Conservation (phyloP, 2,888 invertebrate species). For the Eupithecia dodoneata region DNA sequence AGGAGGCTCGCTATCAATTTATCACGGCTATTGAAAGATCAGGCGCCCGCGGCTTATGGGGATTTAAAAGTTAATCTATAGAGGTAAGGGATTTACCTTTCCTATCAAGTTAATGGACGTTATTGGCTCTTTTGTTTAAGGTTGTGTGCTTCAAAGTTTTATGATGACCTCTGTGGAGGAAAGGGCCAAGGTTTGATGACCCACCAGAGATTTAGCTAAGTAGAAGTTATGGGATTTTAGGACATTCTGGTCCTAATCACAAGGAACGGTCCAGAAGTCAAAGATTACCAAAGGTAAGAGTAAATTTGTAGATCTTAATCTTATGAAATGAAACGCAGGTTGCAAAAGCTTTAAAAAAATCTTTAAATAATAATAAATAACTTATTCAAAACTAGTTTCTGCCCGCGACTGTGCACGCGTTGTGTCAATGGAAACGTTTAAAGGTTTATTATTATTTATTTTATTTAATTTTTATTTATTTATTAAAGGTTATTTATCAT, state of each 20-base stretch:
- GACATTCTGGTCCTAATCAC: not conserved
- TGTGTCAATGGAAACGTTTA: too few relatives aligned
- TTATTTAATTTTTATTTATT: too few relatives aligned
- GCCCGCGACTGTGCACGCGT: too few relatives aligned
- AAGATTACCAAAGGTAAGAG: not conserved
- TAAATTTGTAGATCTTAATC: not conserved
- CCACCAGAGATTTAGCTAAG: not conserved
- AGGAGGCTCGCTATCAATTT: conserved; percentile 61
- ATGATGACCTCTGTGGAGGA: not conserved
- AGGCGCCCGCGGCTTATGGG: conserved; percentile 24
- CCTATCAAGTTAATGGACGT: not conserved
- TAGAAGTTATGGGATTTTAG: not conserved
- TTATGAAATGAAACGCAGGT: too few relatives aligned
- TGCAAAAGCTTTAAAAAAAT: not conserved
- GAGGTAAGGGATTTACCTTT: conserved; percentile 18
- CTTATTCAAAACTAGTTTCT: not conserved
- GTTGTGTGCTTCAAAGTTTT: not conserved
- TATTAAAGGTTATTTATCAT: too few relatives aligned
- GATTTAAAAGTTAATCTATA: conserved; percentile 55
- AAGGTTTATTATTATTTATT: too few relatives aligned
- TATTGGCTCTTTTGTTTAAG: not conserved
- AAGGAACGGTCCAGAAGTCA: not conserved
- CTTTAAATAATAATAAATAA: not conserved
- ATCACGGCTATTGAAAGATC: conserved; percentile 60
- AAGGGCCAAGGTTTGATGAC: not conserved